Evolutionary conservation across 2,797 vertebrate genomes (phyloP), one percentile per base, ranked within the genome.

Genomic region (Paguma larvata): DNA sequence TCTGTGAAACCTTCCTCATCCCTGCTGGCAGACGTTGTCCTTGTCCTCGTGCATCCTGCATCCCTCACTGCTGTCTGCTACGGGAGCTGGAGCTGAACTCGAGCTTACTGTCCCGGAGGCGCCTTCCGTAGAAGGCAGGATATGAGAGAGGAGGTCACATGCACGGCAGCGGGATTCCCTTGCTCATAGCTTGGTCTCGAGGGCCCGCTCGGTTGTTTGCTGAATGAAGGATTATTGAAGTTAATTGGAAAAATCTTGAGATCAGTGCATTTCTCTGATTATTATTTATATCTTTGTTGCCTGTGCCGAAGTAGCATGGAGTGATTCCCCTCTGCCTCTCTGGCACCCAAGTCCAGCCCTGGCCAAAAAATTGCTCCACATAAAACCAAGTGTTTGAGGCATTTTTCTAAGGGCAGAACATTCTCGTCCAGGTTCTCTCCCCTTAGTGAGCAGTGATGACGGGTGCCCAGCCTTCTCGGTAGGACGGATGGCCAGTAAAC

Each of bases 231-330:
- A 56, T 72, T 72, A 80, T 62, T 67, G 59, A 96, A 51, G 59
- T 78, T 94, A 96, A 68, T 73, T 94, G 73, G 73, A 70, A 95
- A 92, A n/a, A 72, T 86, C 83, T 53, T 48, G 75, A 91, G 73
- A 67, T 88, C 63, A 73, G 27, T 73, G 41, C n/a, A 3, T 94
- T 70, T 95, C 70, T 78, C 84, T 63, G 65, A 65, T 90, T 67
- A 78, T 75, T 59, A 30, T 79, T 95, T n/a, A 73, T 10, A 78
- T 53, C 78, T 94, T 89, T 96, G 77, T 59, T 94, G 48, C 62
- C 21, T 62, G 2, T 86, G 68, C 67, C 72, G 89, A 91, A 94
- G 75, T 85, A 93, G 59, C 68, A 9, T 25, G 32, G 48, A 41
- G 32, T 67, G 18, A 51, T 93, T 91, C 62, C 56, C 2, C 21